These are phyloP conservation scores for Xerus rutilus DNA, from an alignment of 2,797 vertebrate genomes.

Conservation along the genomic window DNA sequence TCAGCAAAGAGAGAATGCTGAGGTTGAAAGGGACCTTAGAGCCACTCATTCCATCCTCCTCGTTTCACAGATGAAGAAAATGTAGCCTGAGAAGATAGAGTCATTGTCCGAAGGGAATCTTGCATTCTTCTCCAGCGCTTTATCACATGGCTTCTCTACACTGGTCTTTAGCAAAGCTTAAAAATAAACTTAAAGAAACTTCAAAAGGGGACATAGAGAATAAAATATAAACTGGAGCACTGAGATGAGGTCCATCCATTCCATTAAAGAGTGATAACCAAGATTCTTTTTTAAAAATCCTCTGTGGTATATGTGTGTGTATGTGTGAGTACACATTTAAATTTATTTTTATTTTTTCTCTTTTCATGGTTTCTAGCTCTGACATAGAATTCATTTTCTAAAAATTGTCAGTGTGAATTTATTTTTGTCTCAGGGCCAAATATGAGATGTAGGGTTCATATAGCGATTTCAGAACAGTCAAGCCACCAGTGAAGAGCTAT, in stretches of 20 bases:
- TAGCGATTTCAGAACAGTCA: slow-evolving; percentile 28
- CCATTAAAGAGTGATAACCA: slow-evolving; percentile 71
- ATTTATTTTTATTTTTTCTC: slow-evolving; percentile 69
- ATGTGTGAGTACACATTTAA: slow-evolving; percentile 53
- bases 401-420: slow-evolving; percentile 38
- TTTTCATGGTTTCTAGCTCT: slow-evolving; percentile 65
- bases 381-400: slow-evolving; percentile 63
- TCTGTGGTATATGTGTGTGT: background rate
- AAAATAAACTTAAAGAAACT: slow-evolving; percentile 60
- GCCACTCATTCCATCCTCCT: background rate
- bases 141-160: slow-evolving; percentile 4
- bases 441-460: background rate
- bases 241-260: slow-evolving; percentile 35
- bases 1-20: background rate
- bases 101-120: background rate
- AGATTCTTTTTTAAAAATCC: slow-evolving; percentile 68
- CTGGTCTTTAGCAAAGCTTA: background rate
- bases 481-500: background rate
- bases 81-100: background rate
- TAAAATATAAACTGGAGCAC: slow-evolving; percentile 32
- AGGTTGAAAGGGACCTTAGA: background rate
- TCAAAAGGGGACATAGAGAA: slow-evolving; percentile 36
- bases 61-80: slow-evolving; percentile 33
- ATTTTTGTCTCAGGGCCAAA: slow-evolving; percentile 57
- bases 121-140: background rate